These are phyloP conservation scores for Synergus umbraculus DNA, from an alignment of 2,888 invertebrate species.

Conservation along the genomic window DNA sequence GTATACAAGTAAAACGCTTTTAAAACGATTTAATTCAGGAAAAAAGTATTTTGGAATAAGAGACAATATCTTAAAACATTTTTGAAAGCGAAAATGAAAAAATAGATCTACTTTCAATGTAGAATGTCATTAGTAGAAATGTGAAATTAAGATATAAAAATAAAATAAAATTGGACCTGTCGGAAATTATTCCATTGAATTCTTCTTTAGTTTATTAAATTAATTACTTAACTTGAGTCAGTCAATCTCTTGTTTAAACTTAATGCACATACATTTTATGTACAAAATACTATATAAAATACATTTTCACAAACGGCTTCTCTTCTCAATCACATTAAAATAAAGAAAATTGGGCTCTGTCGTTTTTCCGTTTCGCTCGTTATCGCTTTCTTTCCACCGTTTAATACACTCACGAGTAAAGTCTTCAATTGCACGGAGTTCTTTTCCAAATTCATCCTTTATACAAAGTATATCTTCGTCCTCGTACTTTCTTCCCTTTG, in stretches of 20 bases:
- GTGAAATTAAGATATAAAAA: too few relatives aligned
- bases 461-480: conserved; percentile 31
- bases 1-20: too few relatives aligned
- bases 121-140: too few relatives aligned
- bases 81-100: too few relatives aligned
- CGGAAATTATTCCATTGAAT: not conserved
- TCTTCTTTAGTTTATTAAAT: not conserved
- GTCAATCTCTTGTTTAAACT: conserved; percentile 5
- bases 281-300: conserved; percentile 22
- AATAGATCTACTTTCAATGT: too few relatives aligned
- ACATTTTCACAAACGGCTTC: conserved; percentile 15
- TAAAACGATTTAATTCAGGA: too few relatives aligned
- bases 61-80: too few relatives aligned
- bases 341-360: conserved; percentile 25
- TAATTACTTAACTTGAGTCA: not conserved
- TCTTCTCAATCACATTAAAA: not conserved
- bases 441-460: conserved; percentile 30
- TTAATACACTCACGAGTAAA: conserved; percentile 38
- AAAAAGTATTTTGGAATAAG: too few relatives aligned
- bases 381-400: conserved; percentile 18
- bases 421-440: conserved; percentile 17
- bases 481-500: conserved; percentile 14
- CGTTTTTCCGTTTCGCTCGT: conserved; percentile 16
- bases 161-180: too few relatives aligned
- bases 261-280: not conserved